These are phyloP conservation scores for Leptinotarsa juncta DNA, from an alignment of 2,888 invertebrate genomes.

Conservation along the genomic window DNA sequence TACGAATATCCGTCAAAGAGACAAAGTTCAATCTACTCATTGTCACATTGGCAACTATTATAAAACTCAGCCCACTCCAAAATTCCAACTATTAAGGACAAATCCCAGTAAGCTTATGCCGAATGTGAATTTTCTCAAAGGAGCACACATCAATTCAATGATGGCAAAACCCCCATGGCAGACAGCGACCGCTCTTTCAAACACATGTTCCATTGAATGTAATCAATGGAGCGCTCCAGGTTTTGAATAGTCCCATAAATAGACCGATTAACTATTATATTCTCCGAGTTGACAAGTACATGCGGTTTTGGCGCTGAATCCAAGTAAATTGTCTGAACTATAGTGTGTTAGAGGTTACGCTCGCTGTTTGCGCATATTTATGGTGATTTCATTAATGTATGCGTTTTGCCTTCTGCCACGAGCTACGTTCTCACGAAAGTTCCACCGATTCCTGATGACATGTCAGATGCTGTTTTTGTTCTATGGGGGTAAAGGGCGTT, in stretches of 20 bases:
- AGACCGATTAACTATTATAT: slow-evolving; percentile 42
- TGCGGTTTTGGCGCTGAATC: slow-evolving; percentile 46
- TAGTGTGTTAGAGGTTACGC: slow-evolving; percentile 34
- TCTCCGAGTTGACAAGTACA: slow-evolving; percentile 43
- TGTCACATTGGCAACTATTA: too few relatives aligned
- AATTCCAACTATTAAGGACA: too few relatives aligned
- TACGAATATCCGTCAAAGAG: too few relatives aligned
- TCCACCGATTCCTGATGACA: not conserved
- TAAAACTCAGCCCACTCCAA: too few relatives aligned
- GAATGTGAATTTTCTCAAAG: not conserved
- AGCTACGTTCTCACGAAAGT: not conserved
- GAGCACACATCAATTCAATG: not conserved
- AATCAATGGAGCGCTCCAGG: not conserved
- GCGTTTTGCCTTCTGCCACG: slow-evolving; percentile 25
- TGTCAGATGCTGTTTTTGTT: not conserved
- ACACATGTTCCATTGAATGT: slow-evolving; percentile 17
- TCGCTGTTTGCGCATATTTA: slow-evolving; percentile 42
- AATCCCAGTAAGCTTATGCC: too few relatives aligned
- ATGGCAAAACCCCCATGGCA: too few relatives aligned
- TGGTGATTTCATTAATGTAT: slow-evolving; percentile 46
- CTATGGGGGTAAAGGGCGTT: too few relatives aligned
- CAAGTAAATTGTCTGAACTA: slow-evolving; percentile 46
- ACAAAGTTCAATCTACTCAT: too few relatives aligned
- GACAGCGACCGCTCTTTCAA: not conserved
- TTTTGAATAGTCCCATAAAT: slow-evolving; percentile 39